Conservation (phyloP, 2,113 vertebrate genomes). For the Callithrix jacchus region DNA sequence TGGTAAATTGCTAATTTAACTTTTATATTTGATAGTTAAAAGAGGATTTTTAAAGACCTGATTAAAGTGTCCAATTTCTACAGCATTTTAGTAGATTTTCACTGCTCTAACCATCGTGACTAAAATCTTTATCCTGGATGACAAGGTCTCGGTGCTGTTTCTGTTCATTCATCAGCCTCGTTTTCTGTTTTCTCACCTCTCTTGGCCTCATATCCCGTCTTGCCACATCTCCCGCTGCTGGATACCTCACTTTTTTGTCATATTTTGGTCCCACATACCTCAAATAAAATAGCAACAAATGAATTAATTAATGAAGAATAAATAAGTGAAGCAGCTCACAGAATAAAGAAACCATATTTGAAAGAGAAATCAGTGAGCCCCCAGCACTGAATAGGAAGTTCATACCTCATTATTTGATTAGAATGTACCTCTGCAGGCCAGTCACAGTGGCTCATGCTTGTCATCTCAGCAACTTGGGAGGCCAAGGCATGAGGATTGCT, state of each 20-base stretch:
- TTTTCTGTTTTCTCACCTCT: background rate
- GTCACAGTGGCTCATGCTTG: too few species aligned
- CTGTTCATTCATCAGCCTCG: background rate
- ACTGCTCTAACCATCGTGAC: background rate
- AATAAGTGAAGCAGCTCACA: background rate
- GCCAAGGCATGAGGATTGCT: too few species aligned
- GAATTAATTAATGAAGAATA: background rate
- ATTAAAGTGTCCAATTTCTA: too few species aligned
- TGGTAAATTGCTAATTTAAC: background rate
- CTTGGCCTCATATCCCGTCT: background rate
- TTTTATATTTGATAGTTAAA: background rate
- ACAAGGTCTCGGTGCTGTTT: fast-evolving
- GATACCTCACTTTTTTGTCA: background rate
- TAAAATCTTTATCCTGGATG: background rate
- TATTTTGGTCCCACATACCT: background rate
- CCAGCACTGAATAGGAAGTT: background rate
- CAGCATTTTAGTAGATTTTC: background rate
- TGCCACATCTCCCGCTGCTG: background rate
- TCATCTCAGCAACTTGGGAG: too few species aligned
- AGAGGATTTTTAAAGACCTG: background rate
- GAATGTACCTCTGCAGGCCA: background rate
- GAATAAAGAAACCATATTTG: background rate
- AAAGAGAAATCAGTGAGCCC: background rate
- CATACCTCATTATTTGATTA: background rate
- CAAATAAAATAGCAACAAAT: background rate